Percentiles rank a stretch among this genome's conserved stretches.
Evolutionary conservation across 2,888 invertebrate species (phyloP).

Genomic region (Cheilosia soror): DNA sequence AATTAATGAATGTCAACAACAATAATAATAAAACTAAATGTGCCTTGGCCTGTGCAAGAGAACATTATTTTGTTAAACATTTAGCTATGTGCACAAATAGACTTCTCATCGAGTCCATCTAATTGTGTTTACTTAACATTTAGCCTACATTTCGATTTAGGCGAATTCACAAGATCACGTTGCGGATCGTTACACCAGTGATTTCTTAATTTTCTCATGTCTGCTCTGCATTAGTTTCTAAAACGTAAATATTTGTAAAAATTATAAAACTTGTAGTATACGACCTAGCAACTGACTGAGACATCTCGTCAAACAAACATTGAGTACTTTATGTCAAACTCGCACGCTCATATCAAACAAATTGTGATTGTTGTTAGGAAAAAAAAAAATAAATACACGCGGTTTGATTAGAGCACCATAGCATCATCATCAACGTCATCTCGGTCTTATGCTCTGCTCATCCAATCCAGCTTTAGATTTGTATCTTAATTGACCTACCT

Average conservation of each 20-base stretch:
- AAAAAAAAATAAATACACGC: too few species aligned
- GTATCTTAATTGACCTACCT: too few species aligned
- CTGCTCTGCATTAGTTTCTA: neutral
- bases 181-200: constrained; percentile 4
- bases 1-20: constrained; percentile 6
- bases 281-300: too few species aligned
- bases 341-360: too few species aligned
- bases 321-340: too few species aligned
- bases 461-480: too few species aligned
- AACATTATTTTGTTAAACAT: neutral
- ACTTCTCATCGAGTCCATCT: neutral
- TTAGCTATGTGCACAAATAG: constrained; percentile 10
- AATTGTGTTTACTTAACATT: constrained; percentile 26
- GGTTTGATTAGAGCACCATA: too few species aligned
- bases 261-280: neutral
- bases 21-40: neutral
- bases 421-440: too few species aligned
- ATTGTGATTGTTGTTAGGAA: too few species aligned
- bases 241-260: constrained; percentile 5
- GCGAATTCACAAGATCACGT: constrained; percentile 13
- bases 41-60: neutral
- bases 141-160: constrained; percentile 32
- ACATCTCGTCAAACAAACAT: too few species aligned
- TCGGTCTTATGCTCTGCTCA: too few species aligned
- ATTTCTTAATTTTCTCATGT: constrained; percentile 3